Percentiles rank a stretch among this genome's conserved stretches.
Evolutionary conservation across 2,113 vertebrate species (phyloP).

Genomic region (Caracal caracal): DNA sequence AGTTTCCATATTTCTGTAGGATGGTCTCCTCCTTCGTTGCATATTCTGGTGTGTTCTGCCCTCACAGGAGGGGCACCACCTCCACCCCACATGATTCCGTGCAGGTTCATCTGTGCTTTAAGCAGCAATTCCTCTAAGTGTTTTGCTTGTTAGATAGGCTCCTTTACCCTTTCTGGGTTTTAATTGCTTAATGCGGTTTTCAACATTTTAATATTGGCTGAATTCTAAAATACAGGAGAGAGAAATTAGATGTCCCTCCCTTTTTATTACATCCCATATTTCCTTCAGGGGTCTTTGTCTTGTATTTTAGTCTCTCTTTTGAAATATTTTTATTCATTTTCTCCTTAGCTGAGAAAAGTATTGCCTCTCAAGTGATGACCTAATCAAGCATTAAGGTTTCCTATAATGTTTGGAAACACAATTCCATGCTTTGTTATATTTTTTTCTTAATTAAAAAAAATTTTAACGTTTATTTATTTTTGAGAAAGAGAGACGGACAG

Average conservation of each 20-base stretch:
- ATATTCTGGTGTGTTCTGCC: neutral
- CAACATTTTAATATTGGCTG: neutral
- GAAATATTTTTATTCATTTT: conserved; percentile 7
- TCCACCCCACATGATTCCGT: neutral
- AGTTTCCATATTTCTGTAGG: neutral
- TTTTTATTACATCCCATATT: neutral
- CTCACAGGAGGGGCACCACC: neutral
- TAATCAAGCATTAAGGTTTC: neutral
- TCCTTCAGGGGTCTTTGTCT: neutral
- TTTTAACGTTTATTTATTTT: too few species aligned
- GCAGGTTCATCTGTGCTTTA: neutral
- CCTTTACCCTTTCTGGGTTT: neutral
- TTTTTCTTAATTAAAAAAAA: too few species aligned
- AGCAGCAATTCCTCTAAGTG: neutral
- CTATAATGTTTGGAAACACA: neutral
- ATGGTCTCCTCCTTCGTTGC: neutral
- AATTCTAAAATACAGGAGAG: neutral
- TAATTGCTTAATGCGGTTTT: conserved; percentile 2
- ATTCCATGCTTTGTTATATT: neutral
- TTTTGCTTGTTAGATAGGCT: neutral
- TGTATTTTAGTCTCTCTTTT: conserved; percentile 10
- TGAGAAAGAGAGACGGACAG: too few species aligned
- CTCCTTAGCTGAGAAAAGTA: neutral
- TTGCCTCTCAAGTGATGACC: neutral
- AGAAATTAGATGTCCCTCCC: neutral